These are phyloP conservation scores for Masnerella sp. DNA, from an alignment of 2,888 invertebrate genomes.

Conservation along the genomic window DNA sequence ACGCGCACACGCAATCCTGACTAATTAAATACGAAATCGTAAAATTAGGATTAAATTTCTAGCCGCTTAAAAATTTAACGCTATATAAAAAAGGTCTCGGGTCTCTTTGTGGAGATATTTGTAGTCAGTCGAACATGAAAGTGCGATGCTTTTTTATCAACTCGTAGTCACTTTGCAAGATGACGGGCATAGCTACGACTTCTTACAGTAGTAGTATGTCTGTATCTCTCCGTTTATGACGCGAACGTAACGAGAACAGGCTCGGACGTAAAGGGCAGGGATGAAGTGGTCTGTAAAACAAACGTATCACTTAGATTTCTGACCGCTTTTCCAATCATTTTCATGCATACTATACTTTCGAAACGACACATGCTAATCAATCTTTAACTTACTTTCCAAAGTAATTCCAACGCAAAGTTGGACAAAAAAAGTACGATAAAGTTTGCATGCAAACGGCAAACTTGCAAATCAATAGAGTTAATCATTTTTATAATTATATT, in stretches of 20 bases:
- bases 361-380: constrained; percentile 38
- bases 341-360: constrained; percentile 14
- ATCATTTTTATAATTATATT: too few species aligned
- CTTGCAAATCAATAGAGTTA: too few species aligned
- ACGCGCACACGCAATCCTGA: constrained; percentile 14
- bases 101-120: constrained; percentile 42
- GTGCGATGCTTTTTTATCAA: constrained; percentile 49
- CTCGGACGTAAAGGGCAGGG: constrained; percentile 76
- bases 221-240: constrained; percentile 71
- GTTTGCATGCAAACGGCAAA: too few species aligned
- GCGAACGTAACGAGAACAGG: constrained; percentile 77
- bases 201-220: constrained; percentile 71
- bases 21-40: constrained; percentile 45
- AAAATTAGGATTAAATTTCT: constrained; percentile 40
- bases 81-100: constrained; percentile 31
- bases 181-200: constrained; percentile 58
- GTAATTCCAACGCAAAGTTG: too few species aligned
- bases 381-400: too few species aligned
- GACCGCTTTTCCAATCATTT: constrained; percentile 25
- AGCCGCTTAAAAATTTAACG: constrained; percentile 27
- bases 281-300: constrained; percentile 70
- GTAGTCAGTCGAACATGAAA: constrained; percentile 57
- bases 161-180: constrained; percentile 51
- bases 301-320: constrained; percentile 39
- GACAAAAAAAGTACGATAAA: too few species aligned